Base-by-base conservation (phyloP, 2,888 invertebrate genomes). In the Beris chalybata region DNA sequence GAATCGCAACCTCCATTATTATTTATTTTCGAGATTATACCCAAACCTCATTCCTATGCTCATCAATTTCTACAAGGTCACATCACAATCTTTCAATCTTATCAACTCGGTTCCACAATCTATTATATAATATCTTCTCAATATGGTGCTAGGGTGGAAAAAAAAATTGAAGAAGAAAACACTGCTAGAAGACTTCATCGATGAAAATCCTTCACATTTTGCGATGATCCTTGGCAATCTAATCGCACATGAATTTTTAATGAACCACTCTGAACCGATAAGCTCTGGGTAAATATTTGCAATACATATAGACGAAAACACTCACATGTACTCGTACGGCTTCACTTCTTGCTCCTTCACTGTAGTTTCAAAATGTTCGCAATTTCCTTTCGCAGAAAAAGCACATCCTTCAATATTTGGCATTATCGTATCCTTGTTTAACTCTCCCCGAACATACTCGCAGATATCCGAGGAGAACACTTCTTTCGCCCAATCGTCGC, bases 171-270 rank as follows among this genome's bases (percentile, higher is more conserved):
- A 1, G 22, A 22, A 22, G 22, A 22, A 22, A 22, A 22, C 22
- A 22, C 22, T 22, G 22, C 22, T 22, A 22, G 22, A 22, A 22
- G 22, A 3, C 22, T 22, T 22, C 22, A 22, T 22, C 22, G 22
- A 22, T 2, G 38, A 55, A 55, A 55, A 55, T 55, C 55, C 55
- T 32, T 55, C 43, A 15, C 15, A 58, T 58, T 45, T 58, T 58
- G 45, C 45, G n/a, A 58, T 45, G 29, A 58, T 58, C 45, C 58
- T 45, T 58, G 58, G 58, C 45, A 58, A 58, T 58, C 30, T 58
- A 45, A 58, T 45, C 58, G 58, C 29, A 57, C 58, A 45, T 58
- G 58, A 44, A 58, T 58, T 58, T 58, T 58, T 58, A 58, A 58
- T 58, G 45, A 58, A 30, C 45, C 58, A 44, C 58, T 58, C 45